A percentile compares a stretch with the other conserved stretches of the same genome.
Evolutionary conservation across 1,140 invertebrate genomes (phyloP).

Genomic region (Diachasma alloeum): DNA sequence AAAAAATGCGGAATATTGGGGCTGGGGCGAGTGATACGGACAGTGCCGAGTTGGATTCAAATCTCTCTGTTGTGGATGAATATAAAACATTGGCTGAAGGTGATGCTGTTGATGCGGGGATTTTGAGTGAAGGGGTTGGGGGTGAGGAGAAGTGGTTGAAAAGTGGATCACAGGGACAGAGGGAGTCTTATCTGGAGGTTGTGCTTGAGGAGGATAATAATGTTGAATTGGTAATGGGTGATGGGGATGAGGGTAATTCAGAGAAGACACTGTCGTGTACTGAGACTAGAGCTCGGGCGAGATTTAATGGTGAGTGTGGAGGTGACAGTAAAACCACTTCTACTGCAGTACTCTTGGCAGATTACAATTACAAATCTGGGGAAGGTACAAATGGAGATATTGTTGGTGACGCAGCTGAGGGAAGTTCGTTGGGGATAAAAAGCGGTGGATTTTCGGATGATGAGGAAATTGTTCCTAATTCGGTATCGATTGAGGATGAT

Average conservation of each 20-base stretch:
- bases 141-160: neutral
- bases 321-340: neutral
- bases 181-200: neutral
- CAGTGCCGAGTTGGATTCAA: too few species aligned
- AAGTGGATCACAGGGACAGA: neutral
- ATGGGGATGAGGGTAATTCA: neutral
- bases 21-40: neutral
- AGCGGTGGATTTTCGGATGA: neutral
- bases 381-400: neutral
- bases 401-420: neutral
- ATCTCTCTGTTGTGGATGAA: too few species aligned
- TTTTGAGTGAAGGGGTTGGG: neutral
- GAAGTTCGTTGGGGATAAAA: neutral
- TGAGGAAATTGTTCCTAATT: neutral
- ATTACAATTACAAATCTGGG: neutral
- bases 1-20: too few species aligned
- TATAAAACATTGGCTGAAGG: too few species aligned
- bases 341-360: neutral
- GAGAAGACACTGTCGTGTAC: neutral
- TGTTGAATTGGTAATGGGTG: neutral
- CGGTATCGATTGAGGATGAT: too few species aligned
- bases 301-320: neutral
- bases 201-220: neutral
- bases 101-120: neutral
- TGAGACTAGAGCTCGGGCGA: neutral